These are phyloP conservation scores for Crocodylus rhombifer DNA, from an alignment of 2,797 vertebrate species.

Conservation along the genomic window DNA sequence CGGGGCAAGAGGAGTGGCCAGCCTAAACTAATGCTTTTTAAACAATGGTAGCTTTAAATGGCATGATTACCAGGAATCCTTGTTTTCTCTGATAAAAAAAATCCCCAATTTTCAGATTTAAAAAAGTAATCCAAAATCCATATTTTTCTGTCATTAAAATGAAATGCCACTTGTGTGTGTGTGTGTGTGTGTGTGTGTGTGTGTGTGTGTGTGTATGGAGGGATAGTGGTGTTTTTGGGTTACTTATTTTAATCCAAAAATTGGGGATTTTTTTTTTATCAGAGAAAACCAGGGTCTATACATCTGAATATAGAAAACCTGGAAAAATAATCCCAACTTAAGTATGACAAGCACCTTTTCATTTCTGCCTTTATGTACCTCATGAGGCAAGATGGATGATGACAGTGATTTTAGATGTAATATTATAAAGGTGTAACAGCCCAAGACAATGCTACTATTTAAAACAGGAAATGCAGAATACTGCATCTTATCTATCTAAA, in stretches of 20 bases:
- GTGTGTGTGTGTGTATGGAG: too few relatives aligned
- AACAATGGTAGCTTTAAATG: neutral
- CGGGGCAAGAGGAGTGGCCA: neutral
- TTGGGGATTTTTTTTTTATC: too few relatives aligned
- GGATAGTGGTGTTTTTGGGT: too few relatives aligned
- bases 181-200: too few relatives aligned
- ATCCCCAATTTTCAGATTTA: too few relatives aligned
- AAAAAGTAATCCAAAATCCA: too few relatives aligned
- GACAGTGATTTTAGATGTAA: neutral
- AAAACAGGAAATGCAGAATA: neutral
- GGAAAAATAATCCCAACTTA: neutral
- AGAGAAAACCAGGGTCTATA: too few relatives aligned
- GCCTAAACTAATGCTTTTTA: neutral
- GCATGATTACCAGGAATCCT: neutral
- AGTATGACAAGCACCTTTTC: constrained; percentile 19
- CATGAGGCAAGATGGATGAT: constrained; percentile 6
- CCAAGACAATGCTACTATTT: neutral
- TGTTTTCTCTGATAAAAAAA: too few relatives aligned
- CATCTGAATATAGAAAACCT: neutral
- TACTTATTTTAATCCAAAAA: too few relatives aligned
- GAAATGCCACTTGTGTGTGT: too few relatives aligned
- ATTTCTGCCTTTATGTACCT: constrained; percentile 12
- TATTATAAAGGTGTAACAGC: neutral
- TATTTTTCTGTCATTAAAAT: too few relatives aligned
- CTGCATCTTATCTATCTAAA: neutral